Evolutionary conservation across 2,113 vertebrate species (phyloP), one percentile per base, ranked within the genome.

Genomic region (Colistium nudipinnis): DNA sequence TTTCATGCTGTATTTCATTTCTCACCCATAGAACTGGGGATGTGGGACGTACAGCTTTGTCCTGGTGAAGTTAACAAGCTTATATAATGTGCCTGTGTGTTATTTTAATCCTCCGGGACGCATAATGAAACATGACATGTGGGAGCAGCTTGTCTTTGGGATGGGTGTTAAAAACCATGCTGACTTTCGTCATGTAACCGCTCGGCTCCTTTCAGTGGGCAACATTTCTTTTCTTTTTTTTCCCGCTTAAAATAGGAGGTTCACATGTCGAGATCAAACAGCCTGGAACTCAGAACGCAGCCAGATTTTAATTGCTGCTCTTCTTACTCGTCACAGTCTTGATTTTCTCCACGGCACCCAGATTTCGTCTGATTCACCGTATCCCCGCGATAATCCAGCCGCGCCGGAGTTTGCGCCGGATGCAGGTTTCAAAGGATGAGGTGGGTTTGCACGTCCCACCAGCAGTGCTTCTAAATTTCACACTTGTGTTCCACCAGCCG

Each of bases 81-180:
- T 74, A 74, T 35, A 62, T 78, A 45, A 67, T 63, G 43, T 68
- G 59, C 60, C 59, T 55, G 67, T 38, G 22, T 57, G 28, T 71
- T 56, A 44, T 48, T 80, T 63, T 77, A 69, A 55, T 74, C 73
- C 54, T 65, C 45, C 53, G 28, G 45, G 55, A 66, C 59, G 62
- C 47, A 44, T 72, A 84, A 82, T 74, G 48, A 59, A 74, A 80
- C 66, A 59, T 62, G 76, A 65, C 69, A 62, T 24, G 72, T 44
- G 38, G 64, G 73, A 74, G 59, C 62, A 59, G 62, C 54, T 57
- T 22, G 61, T 69, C 65, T 63, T 62, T 54, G 60, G 59, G 66
- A 77, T 33, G 44, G 57, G 22, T 75, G 73, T 74, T 45, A 62
- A 24, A 77, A 69, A 48, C 33, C 66, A 30, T 65, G 62, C 65